A percentile compares a stretch with the other conserved stretches of the same genome.
Conservation (phyloP, 2,113 vertebrate genomes). For the Apistogramma diplotaenia region DNA sequence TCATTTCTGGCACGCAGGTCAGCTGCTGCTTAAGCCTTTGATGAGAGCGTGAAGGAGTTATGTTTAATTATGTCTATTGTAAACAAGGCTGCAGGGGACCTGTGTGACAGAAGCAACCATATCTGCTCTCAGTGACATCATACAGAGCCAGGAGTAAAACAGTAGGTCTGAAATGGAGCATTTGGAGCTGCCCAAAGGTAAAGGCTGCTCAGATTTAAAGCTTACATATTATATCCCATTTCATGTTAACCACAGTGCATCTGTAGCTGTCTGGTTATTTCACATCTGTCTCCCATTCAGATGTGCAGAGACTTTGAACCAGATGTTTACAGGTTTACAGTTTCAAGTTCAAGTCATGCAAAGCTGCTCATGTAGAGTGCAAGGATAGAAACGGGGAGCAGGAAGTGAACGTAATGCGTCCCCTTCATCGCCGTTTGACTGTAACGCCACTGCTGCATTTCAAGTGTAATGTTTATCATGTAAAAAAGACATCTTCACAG, state of each 20-base stretch:
- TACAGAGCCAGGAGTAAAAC: too few species aligned
- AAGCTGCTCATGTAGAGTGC: background rate
- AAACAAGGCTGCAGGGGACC: too few species aligned
- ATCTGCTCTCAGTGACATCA: too few species aligned
- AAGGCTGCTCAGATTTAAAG: too few species aligned
- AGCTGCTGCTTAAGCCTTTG: rapidly evolving
- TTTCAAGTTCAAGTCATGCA: background rate
- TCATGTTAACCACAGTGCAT: too few species aligned
- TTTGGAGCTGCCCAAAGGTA: too few species aligned
- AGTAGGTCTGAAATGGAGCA: too few species aligned
- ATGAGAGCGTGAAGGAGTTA: background rate
- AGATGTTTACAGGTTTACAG: background rate
- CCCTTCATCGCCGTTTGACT: background rate
- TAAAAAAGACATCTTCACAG: background rate
- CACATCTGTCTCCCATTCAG: background rate
- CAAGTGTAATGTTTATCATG: too few species aligned
- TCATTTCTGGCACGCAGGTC: background rate
- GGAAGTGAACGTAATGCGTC: background rate
- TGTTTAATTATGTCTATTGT: background rate
- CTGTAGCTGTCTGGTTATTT: too few species aligned
- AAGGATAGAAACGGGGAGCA: background rate
- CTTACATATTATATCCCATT: too few species aligned
- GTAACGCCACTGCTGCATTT: too few species aligned
- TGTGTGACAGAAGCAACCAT: too few species aligned
- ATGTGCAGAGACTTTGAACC: background rate